phyloP scores from a whole-genome alignment of 92 coral and sea anemone species.

The Palythoa grandiflora region DNA sequence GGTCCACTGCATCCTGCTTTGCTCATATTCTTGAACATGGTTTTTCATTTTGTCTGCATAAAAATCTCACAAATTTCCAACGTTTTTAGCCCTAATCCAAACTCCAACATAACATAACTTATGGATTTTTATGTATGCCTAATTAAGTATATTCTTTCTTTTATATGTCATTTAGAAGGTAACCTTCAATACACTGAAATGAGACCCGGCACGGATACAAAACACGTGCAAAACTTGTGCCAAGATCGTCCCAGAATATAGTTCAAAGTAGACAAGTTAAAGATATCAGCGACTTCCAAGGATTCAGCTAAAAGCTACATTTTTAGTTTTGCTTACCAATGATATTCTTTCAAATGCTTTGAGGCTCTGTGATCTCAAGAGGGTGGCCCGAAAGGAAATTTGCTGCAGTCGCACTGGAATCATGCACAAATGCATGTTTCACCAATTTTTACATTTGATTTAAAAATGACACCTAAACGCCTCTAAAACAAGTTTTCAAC shows the following conservation, averaged over 20 bases:
- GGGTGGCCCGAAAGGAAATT: neutral
- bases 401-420: neutral
- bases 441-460: neutral
- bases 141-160: too few species aligned
- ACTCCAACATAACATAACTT: too few species aligned
- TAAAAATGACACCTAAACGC: neutral
- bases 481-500: neutral
- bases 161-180: too few species aligned
- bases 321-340: neutral
- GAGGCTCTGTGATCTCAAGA: slow-evolving; percentile 9
- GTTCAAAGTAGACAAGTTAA: neutral
- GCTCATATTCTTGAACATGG: too few species aligned
- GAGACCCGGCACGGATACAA: neutral
- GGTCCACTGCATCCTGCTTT: too few species aligned
- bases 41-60: too few species aligned
- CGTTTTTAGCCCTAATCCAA: too few species aligned
- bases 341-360: neutral
- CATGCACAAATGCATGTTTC: slow-evolving; percentile 23
- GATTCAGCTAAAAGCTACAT: neutral
- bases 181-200: neutral
- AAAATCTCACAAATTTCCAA: too few species aligned
- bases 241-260: neutral
- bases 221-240: slow-evolving; percentile 14
- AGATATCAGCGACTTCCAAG: neutral
- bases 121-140: too few species aligned